Evolutionary conservation across 2,113 vertebrate genomes (phyloP), one percentile per base, ranked within the genome.

Genomic region (Meleagris gallopavo): DNA sequence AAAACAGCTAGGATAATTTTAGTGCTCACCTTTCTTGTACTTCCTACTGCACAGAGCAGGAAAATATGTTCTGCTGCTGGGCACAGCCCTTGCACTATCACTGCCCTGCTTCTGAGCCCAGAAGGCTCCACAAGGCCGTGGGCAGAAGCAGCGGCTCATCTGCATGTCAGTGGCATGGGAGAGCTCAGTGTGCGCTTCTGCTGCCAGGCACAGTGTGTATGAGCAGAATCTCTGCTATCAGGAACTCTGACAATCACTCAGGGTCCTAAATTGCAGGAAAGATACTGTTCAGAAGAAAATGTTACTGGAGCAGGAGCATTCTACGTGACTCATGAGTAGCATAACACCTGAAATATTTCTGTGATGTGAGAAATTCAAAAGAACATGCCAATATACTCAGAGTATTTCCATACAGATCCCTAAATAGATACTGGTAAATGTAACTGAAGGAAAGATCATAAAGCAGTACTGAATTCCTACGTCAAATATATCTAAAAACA

Each of bases 351-450:
- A 92, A 87, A 87, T 92, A 87, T 70, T 94, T 79, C 86, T 94
- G 83, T 55, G 73, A 57, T 93, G 71, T 10, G 93, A 80, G 71
- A 41, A 62, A 91, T 92, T 77, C 81, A 94, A 41, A 78, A 77
- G 89, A 89, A 80, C 7, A 65, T 91, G 77, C 48, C 89, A 91
- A 89, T 45, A 50, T 41, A 58, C 74, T 73, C 81, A 66, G 66
- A 87, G 87, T 22, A 73, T 91, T 91, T 90, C 86, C 79, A 58
- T 85, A 54, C 89, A 72, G 86, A 38, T 94, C 83, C 62, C 86
- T 81, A 73, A 90, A 95, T 65, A 96, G 81, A 89, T 87, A 43
- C 54, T 91, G 81, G 81, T 86, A 93, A 84, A 83, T 64, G 77
- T 70, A 45, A 78, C 93, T 58, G 66, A 92, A 62, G 27, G 70